These are phyloP conservation scores for Eleutherodactylus coqui DNA, from an alignment of 2,797 vertebrate species.

Conservation along the genomic window DNA sequence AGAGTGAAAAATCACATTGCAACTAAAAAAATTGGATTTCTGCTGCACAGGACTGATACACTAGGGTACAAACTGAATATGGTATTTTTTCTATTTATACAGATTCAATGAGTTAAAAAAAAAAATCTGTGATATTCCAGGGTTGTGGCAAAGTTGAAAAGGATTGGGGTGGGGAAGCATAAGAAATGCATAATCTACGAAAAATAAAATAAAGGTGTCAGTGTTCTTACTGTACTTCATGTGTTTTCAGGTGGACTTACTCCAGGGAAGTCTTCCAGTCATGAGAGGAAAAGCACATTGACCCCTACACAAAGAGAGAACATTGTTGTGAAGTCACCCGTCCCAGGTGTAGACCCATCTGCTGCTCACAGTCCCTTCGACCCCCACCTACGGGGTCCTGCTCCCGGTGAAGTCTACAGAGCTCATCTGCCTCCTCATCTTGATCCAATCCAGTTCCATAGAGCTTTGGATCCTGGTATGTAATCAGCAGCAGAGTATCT, in stretches of 20 bases:
- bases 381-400: conserved; percentile 86
- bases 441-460: conserved; percentile 91
- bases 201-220: background rate
- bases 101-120: no score
- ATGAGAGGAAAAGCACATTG: conserved; percentile 91
- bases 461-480: conserved; percentile 91
- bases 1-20: no score
- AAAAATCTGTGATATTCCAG: no score
- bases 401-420: conserved; percentile 87
- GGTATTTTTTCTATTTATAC: no score
- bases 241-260: conserved; percentile 78
- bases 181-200: background rate
- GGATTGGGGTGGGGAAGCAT: no score
- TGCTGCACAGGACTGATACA: background rate
- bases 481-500: background rate
- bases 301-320: conserved; percentile 93
- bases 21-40: no score
- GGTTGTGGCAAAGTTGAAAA: no score
- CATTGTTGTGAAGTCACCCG: conserved; percentile 91
- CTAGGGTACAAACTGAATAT: no score
- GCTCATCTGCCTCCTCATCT: conserved; percentile 89
- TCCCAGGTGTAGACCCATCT: conserved; percentile 85
- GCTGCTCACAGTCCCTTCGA: conserved; percentile 93
- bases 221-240: background rate
- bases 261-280: conserved; percentile 85